phyloP scores from a whole-genome alignment of 2,797 vertebrate genomes.

The Onychomys arenicola region DNA sequence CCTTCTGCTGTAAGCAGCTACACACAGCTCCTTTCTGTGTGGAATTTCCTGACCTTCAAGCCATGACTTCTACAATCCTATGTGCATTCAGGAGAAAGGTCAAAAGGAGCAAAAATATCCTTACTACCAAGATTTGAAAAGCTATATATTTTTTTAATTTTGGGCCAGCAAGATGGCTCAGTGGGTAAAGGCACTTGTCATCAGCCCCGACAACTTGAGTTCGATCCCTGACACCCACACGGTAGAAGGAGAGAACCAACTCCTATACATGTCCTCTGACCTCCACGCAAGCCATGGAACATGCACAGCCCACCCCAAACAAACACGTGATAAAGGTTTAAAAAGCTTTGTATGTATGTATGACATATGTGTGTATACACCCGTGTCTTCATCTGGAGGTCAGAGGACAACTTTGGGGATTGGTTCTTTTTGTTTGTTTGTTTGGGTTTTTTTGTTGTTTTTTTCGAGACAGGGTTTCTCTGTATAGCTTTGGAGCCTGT shows the following conservation, averaged over 20 bases:
- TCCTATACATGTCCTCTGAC: background rate
- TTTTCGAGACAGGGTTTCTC: too few species aligned
- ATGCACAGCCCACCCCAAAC: background rate
- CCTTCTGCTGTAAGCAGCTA: background rate
- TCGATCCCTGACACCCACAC: background rate
- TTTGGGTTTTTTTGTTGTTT: too few species aligned
- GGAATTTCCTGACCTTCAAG: slow-evolving; percentile 11
- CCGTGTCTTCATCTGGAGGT: background rate
- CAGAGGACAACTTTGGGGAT: background rate
- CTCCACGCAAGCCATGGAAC: background rate
- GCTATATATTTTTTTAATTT: background rate
- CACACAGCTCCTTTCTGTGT: background rate
- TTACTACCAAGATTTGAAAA: background rate
- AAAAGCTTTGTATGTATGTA: background rate
- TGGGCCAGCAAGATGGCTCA: background rate
- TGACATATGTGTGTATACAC: too few species aligned
- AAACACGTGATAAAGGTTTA: background rate
- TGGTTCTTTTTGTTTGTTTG: too few species aligned
- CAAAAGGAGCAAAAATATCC: background rate
- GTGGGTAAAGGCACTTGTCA: background rate
- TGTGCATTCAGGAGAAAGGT: background rate
- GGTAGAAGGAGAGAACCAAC: background rate
- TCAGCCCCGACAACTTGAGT: background rate
- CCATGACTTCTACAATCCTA: background rate
- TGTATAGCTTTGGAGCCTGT: too few species aligned